Evolutionary conservation across 2,113 vertebrate species (phyloP).

Genomic region (Halichoerus grypus): DNA sequence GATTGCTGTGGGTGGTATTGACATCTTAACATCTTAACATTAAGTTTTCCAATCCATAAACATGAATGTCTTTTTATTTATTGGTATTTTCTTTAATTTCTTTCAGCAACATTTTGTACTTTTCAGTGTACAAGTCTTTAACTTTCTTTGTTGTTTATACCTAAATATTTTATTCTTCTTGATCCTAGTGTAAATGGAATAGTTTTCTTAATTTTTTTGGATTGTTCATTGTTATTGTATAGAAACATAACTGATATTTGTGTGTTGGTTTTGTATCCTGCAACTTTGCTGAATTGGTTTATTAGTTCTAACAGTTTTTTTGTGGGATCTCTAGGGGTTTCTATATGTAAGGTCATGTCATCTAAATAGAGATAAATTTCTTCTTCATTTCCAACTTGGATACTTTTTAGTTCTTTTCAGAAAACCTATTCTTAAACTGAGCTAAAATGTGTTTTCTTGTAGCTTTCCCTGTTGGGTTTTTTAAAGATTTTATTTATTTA

Average conservation of each 20-base stretch:
- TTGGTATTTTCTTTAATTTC: slow-evolving; percentile 41
- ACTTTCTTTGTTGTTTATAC: background rate
- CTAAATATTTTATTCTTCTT: slow-evolving; percentile 20
- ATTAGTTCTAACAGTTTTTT: slow-evolving; percentile 1
- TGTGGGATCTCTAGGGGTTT: background rate
- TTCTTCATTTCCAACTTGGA: slow-evolving; percentile 13
- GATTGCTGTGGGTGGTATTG: background rate
- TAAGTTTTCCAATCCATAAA: slow-evolving; percentile 1
- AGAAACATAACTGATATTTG: background rate
- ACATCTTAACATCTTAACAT: slow-evolving; percentile 26
- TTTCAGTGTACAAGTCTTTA: background rate
- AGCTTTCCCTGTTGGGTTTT: background rate
- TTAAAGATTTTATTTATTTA: background rate
- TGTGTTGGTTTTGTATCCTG: background rate
- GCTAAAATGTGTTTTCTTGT: background rate
- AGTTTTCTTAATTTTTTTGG: slow-evolving; percentile 18
- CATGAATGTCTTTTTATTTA: background rate
- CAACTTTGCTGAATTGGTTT: slow-evolving; percentile 10
- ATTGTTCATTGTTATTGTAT: background rate
- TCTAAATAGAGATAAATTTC: background rate
- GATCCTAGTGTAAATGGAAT: slow-evolving; percentile 1
- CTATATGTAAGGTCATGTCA: background rate
- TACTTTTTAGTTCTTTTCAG: background rate
- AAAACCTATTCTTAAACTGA: slow-evolving; percentile 4
- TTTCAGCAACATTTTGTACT: slow-evolving; percentile 40